Evolutionary conservation across 2,113 vertebrate genomes (phyloP).

Genomic region (Bufo gargarizans): DNA sequence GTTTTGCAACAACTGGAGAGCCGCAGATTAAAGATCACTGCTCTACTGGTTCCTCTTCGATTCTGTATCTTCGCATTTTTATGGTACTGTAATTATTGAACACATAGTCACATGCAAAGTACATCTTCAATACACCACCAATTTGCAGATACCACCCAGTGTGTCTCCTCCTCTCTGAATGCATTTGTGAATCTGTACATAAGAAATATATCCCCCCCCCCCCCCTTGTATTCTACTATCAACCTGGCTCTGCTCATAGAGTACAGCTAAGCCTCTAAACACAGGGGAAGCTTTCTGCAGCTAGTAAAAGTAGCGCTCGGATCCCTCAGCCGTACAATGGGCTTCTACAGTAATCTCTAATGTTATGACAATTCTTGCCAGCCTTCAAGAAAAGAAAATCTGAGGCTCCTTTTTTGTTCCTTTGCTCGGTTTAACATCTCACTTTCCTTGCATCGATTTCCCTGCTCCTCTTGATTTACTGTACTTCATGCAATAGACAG

Average conservation of each 20-base stretch:
- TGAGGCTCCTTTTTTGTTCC: constrained; percentile 66
- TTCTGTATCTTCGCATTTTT: not conserved
- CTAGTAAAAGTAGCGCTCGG: constrained; percentile 34
- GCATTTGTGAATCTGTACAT: constrained; percentile 31
- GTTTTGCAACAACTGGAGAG: not conserved
- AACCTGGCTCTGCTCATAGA: not conserved
- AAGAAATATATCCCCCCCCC: not conserved
- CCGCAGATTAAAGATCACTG: not conserved
- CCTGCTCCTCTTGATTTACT: constrained; percentile 75
- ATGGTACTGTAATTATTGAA: not conserved
- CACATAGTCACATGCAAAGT: not conserved
- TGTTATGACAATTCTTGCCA: constrained; percentile 72
- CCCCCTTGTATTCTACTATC: constrained; percentile 4
- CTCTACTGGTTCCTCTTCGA: not conserved
- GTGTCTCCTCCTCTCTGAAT: constrained; percentile 26
- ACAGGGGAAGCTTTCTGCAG: constrained; percentile 6
- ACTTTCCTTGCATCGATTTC: constrained; percentile 80
- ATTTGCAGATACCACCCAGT: constrained; percentile 9
- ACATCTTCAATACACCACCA: not conserved
- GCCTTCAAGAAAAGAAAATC: constrained; percentile 76
- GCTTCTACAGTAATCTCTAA: constrained; percentile 71
- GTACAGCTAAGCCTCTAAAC: constrained; percentile 31
- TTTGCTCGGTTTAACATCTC: constrained; percentile 77
- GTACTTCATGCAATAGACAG: constrained; percentile 71
- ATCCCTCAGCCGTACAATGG: constrained; percentile 61